phyloP scores from a whole-genome alignment of 2,888 invertebrate species.

The Tetragonisca angustula region DNA sequence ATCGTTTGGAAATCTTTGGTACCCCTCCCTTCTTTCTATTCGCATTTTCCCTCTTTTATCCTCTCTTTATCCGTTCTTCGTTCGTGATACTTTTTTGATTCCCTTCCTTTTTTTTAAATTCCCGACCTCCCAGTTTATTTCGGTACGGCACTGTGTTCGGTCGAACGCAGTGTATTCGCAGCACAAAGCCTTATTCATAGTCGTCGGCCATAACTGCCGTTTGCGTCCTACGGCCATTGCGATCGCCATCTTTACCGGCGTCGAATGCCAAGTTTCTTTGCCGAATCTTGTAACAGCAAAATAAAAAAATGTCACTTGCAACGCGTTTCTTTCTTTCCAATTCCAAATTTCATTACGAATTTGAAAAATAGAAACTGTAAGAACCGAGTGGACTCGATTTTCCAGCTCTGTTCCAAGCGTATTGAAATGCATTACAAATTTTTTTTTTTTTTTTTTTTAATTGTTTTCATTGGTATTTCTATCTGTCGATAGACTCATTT shows the following conservation, averaged over 20 bases:
- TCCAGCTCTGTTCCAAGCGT: not conserved
- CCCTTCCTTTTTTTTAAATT: not conserved
- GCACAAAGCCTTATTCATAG: conserved; percentile 55
- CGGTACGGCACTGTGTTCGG: conserved; percentile 13
- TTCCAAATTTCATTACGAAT: too few relatives aligned
- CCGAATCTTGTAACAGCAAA: conserved; percentile 1
- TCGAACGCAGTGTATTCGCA: conserved; percentile 16
- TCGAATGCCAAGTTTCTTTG: conserved; percentile 8
- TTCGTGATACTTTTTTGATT: not conserved
- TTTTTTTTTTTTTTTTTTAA: not conserved
- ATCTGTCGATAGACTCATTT: not conserved
- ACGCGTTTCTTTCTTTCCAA: not conserved
- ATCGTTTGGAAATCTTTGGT: not conserved
- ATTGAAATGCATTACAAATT: not conserved
- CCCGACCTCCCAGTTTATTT: conserved; percentile 39
- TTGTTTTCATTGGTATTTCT: too few relatives aligned
- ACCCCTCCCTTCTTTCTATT: not conserved
- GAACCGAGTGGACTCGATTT: not conserved
- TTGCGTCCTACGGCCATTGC: conserved; percentile 37
- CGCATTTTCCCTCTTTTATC: not conserved
- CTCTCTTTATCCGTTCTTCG: not conserved
- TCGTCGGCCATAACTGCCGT: conserved; percentile 36
- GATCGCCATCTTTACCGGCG: conserved; percentile 37
- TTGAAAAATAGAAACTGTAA: too few relatives aligned
- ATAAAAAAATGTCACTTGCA: not conserved